Conservation (phyloP, 2,888 invertebrate species). For the Zele albiditarsus region DNA sequence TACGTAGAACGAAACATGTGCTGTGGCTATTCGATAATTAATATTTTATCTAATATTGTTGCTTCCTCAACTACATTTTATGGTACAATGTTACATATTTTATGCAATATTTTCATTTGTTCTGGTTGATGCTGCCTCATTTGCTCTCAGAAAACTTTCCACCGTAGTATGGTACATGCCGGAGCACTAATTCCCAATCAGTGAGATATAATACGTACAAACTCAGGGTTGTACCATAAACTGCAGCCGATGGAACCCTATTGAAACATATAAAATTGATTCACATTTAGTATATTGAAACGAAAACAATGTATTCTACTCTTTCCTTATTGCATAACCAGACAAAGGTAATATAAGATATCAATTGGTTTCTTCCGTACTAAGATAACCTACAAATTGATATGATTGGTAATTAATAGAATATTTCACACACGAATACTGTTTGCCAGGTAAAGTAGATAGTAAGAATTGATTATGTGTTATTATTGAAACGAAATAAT, state of each 20-base stretch:
- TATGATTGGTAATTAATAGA: too few relatives aligned
- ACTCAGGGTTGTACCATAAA: slow-evolving; percentile 80
- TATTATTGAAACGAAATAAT: slow-evolving; percentile 7
- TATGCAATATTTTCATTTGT: background rate
- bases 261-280: slow-evolving; percentile 44
- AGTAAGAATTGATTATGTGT: too few relatives aligned
- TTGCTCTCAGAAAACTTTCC: slow-evolving; percentile 78
- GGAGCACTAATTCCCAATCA: slow-evolving; percentile 84
- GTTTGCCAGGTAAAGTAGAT: too few relatives aligned
- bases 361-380: background rate
- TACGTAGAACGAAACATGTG: too few relatives aligned
- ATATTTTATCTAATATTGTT: slow-evolving; percentile 10
- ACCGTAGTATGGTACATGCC: slow-evolving; percentile 84
- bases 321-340: slow-evolving; percentile 1
- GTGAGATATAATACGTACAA: slow-evolving; percentile 79
- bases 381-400: too few relatives aligned
- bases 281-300: background rate
- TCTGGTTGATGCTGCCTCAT: background rate
- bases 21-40: too few relatives aligned
- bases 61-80: slow-evolving; percentile 1
- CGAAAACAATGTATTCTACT: background rate
- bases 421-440: too few relatives aligned
- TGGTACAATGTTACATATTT: background rate
- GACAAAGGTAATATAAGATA: background rate
- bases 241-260: slow-evolving; percentile 77